Evolutionary conservation across 1,140 invertebrate genomes (phyloP).

Genomic region (Sitobion miscanthi): DNA sequence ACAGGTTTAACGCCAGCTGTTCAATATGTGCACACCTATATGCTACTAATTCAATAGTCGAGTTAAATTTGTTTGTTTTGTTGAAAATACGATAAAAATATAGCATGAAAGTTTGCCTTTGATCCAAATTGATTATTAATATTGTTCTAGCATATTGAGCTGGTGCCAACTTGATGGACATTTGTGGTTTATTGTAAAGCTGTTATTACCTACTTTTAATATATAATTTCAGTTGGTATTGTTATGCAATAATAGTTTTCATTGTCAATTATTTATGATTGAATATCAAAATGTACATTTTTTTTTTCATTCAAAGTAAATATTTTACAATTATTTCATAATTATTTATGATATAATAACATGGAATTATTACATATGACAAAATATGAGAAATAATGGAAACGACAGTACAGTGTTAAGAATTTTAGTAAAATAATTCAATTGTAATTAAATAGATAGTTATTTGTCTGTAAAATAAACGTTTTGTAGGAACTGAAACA

Average conservation of each 20-base stretch:
- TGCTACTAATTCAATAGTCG: neutral
- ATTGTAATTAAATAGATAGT: neutral
- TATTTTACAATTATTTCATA: neutral
- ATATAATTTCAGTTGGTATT: neutral
- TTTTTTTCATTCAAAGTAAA: neutral
- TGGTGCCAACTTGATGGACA: too few species aligned
- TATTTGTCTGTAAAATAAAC: neutral
- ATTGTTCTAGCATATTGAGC: neutral
- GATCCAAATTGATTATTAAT: neutral
- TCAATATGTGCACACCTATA: neutral
- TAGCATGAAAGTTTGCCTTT: neutral
- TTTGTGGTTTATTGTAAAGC: neutral
- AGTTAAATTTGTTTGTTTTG: neutral
- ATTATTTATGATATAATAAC: neutral
- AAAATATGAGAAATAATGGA: neutral
- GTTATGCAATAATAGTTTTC: neutral
- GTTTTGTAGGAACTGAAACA: neutral
- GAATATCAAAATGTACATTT: neutral
- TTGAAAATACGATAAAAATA: neutral
- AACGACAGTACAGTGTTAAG: neutral
- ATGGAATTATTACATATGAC: neutral
- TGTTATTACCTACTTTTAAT: neutral
- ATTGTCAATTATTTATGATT: neutral
- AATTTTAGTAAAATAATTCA: neutral
- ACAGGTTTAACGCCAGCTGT: neutral